Percentiles rank a stretch among this genome's conserved stretches.
Evolutionary conservation across 1,140 invertebrate species (phyloP).

Genomic region (Caenorhabditis tropicalis): DNA sequence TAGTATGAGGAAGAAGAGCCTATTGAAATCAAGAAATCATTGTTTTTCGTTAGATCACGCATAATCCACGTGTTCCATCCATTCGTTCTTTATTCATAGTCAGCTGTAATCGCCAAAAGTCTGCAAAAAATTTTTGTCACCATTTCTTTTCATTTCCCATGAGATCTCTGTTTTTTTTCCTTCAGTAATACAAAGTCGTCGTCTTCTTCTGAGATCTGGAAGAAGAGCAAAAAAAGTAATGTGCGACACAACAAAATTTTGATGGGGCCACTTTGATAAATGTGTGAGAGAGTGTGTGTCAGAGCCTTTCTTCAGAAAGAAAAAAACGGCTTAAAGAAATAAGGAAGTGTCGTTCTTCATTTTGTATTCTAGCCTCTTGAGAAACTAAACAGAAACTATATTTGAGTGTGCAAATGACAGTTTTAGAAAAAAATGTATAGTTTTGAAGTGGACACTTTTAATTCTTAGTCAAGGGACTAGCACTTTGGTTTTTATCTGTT

Average conservation of each 20-base stretch:
- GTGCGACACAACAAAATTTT: conserved; percentile 27
- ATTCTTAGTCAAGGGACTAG: too few species aligned
- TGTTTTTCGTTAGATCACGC: background rate
- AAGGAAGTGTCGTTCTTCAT: background rate
- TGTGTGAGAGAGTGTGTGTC: conserved; percentile 1
- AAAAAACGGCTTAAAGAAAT: background rate
- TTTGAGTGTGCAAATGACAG: background rate
- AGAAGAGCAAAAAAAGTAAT: conserved; percentile 32
- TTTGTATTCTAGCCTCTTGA: background rate
- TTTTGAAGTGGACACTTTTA: background rate
- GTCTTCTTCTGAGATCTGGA: background rate
- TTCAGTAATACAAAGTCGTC: background rate
- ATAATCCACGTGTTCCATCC: background rate
- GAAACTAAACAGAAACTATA: background rate
- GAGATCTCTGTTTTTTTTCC: background rate
- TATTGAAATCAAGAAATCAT: too few species aligned
- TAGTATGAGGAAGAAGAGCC: background rate
- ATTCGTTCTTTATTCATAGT: background rate
- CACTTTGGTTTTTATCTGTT: background rate
- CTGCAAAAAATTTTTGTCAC: conserved; percentile 8
- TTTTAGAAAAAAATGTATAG: background rate
- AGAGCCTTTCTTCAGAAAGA: background rate
- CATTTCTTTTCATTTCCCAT: conserved; percentile 22
- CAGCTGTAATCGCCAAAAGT: background rate
- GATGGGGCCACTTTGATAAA: conserved; percentile 40